Percentiles rank a stretch among this genome's conserved stretches.
Evolutionary conservation across 92 coral and sea anemone genomes (phyloP).

Genomic region (Muricea muricata): DNA sequence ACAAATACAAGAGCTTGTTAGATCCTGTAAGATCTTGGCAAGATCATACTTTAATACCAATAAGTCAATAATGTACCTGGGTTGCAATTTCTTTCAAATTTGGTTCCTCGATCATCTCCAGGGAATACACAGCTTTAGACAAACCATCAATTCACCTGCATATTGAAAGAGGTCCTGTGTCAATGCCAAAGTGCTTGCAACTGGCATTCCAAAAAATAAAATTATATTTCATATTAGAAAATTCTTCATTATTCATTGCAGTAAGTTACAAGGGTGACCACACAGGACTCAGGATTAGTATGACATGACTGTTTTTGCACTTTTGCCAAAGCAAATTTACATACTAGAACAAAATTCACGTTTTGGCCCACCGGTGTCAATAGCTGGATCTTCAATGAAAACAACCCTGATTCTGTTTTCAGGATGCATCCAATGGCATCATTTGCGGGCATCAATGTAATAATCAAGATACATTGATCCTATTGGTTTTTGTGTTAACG

Average conservation of each 20-base stretch:
- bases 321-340: not conserved
- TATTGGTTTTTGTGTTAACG: not conserved
- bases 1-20: too few relatives aligned
- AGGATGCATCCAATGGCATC: constrained; percentile 12
- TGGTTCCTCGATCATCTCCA: not conserved
- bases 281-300: constrained; percentile 12
- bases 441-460: constrained; percentile 22
- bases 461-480: constrained; percentile 3
- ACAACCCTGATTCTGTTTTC: constrained; percentile 1
- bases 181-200: constrained; percentile 12
- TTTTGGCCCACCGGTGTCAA: constrained; percentile 27
- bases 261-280: not conserved
- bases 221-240: constrained; percentile 9
- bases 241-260: not conserved
- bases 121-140: not conserved
- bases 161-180: constrained; percentile 13
- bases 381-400: constrained; percentile 4
- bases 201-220: constrained; percentile 20
- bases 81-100: constrained; percentile 10
- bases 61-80: not conserved
- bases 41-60: not conserved
- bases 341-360: constrained; percentile 19
- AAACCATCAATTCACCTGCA: not conserved
- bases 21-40: too few relatives aligned
- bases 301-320: not conserved